These are phyloP conservation scores for Chrysotoxum bicinctum DNA, from an alignment of 2,888 invertebrate species.

Conservation along the genomic window DNA sequence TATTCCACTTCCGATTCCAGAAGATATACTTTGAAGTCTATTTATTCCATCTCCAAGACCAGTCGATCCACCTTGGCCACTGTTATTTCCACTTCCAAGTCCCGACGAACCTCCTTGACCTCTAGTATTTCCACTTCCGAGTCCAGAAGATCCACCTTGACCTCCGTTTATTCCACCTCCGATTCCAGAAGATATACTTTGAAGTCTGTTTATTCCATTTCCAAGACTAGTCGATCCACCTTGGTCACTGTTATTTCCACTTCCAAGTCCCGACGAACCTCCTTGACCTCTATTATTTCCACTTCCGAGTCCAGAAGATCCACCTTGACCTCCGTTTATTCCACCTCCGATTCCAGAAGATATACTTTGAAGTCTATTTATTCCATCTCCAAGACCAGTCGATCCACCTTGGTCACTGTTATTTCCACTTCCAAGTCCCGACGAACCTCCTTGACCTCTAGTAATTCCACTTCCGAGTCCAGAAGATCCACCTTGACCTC, in stretches of 20 bases:
- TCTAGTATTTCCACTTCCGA: not conserved
- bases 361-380: not conserved
- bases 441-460: not conserved
- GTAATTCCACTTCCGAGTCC: slow-evolving; percentile 16
- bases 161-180: not conserved
- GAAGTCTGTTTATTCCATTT: not conserved
- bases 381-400: not conserved
- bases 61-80: slow-evolving; percentile 1
- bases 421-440: not conserved
- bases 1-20: not conserved
- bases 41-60: not conserved
- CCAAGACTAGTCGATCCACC: not conserved
- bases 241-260: not conserved
- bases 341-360: not conserved
- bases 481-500: not conserved
- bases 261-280: not conserved
- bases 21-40: not conserved
- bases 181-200: not conserved
- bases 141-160: slow-evolving; percentile 1
- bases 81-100: not conserved
- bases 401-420: slow-evolving; percentile 10
- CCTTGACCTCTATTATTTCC: not conserved
- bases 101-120: slow-evolving; percentile 7
- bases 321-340: not conserved
- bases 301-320: slow-evolving; percentile 7